Base-by-base conservation (phyloP, 2,113 vertebrate genomes). In the Perccottus glenii region DNA sequence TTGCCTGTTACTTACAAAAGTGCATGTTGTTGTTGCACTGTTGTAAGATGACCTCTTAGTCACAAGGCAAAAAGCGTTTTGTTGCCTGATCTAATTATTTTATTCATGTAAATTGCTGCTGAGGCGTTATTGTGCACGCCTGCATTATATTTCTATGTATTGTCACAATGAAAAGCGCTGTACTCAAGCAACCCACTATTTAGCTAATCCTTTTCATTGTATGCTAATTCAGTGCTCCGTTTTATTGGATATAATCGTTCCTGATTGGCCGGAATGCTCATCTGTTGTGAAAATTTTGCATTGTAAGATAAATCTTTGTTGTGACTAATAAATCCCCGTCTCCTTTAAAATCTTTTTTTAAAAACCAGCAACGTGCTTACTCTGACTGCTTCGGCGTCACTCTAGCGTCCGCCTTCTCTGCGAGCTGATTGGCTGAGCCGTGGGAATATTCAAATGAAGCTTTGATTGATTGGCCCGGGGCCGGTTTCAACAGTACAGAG, bases 391-490 rank as follows among this genome's bases (percentile, higher is more conserved):
- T 51, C 19, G 59, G 62, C 83, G 48, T 90, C 85, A 73, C 76
- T 9, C 36, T 58, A 65, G 57, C 44, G 60, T 56, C 88, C 89
- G 85, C 89, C 90, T 64, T 55, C 80, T 19, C 63, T 50, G 5
- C 9, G 58, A 27, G 2, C 0, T 14, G 79, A 93, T 92, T 93
- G 91, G 92, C 40, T 55, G 62, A 86, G 43, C 56, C 80, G 69
- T 87, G 88, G 85, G 87, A 88, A 87, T 88, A 91, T 88, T 83
- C 85, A 77, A 85, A 79, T 78, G 0, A 4, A 1, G 77, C 69
- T 61, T 33, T 80, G 73, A 77, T 78, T 87, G 90, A 93, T 92
- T 92, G 90, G 91, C 64, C 72, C 61, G 70, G 60, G 78, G 62
- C 80, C 85, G 87, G 88, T 83, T 77, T 83, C 68, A 61, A 52